A percentile compares a stretch with the other conserved stretches of the same genome.
Conservation (phyloP, 2,113 vertebrate genomes). For the Callopanchax toddi region DNA sequence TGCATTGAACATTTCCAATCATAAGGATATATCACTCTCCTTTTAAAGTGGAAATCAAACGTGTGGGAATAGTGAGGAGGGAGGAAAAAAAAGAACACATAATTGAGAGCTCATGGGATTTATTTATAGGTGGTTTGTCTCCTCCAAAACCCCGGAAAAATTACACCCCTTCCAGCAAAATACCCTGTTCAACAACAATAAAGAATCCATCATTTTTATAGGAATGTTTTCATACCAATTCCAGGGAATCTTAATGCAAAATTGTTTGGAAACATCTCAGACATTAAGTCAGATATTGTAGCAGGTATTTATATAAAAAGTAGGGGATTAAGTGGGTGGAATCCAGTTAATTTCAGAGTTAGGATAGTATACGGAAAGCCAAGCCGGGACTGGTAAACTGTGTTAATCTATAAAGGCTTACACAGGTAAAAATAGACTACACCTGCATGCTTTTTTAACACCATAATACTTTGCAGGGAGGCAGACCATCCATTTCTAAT, state of each 20-base stretch:
- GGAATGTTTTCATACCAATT: conserved; percentile 67
- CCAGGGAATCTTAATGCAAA: conserved; percentile 58
- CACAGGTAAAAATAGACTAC: conserved; percentile 73
- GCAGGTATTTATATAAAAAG: conserved; percentile 62
- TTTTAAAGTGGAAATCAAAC: conserved; percentile 81
- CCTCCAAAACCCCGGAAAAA: conserved; percentile 60
- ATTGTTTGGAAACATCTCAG: conserved; percentile 65
- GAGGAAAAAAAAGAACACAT: conserved; percentile 45
- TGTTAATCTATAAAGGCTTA: conserved; percentile 76
- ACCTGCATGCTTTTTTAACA: conserved; percentile 73
- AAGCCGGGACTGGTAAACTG: conserved; percentile 68
- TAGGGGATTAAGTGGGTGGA: conserved; percentile 64
- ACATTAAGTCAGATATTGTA: conserved; percentile 70
- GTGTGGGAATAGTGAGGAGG: conserved; percentile 54
- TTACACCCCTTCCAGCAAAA: conserved; percentile 62
- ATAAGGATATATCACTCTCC: conserved; percentile 67
- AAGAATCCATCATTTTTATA: conserved; percentile 62
- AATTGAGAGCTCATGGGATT: conserved; percentile 73
- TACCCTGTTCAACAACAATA: conserved; percentile 61
- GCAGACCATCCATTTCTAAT: conserved; percentile 51
- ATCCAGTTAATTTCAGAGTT: conserved; percentile 74
- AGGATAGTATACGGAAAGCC: conserved; percentile 49
- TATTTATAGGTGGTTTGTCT: conserved; percentile 71
- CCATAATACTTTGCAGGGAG: conserved; percentile 55
- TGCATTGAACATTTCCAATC: conserved; percentile 80